phyloP scores from a whole-genome alignment of 2,888 invertebrate genomes.

The Euplagia quadripunctaria region DNA sequence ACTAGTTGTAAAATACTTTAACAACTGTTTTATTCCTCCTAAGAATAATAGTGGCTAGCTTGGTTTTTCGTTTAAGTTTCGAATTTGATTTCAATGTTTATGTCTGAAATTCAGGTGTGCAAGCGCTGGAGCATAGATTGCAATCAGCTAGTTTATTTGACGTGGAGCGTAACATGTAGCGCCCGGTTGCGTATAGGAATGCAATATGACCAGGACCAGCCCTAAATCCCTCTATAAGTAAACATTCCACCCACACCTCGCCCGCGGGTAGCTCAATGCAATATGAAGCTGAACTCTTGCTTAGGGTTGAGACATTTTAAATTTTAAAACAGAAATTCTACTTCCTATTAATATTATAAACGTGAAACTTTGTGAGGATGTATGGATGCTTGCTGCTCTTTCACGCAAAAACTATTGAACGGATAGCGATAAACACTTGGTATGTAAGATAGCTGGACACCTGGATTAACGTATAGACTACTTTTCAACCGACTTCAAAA shows the following conservation, averaged over 20 bases:
- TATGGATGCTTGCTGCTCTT: too few species aligned
- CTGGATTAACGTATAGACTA: too few species aligned
- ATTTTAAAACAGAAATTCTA: not conserved
- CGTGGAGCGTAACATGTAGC: constrained; percentile 36
- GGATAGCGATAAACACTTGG: too few species aligned
- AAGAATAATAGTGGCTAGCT: not conserved
- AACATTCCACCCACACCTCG: constrained; percentile 78
- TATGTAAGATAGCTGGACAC: too few species aligned
- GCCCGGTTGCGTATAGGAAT: constrained; percentile 70
- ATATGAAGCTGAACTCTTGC: constrained; percentile 55
- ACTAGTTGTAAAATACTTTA: not conserved
- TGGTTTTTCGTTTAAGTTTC: constrained; percentile 1
- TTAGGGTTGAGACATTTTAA: constrained; percentile 51
- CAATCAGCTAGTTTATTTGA: constrained; percentile 54
- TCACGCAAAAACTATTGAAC: too few species aligned
- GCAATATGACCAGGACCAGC: constrained; percentile 71
- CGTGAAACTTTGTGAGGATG: too few species aligned
- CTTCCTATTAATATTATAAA: too few species aligned
- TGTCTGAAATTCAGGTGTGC: constrained; percentile 27
- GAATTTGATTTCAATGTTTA: constrained; percentile 14
- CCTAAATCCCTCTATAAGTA: constrained; percentile 78
- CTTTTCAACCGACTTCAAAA: too few species aligned
- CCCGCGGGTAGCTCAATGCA: constrained; percentile 72
- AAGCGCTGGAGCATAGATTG: constrained; percentile 37
- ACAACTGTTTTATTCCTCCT: not conserved